Conservation (phyloP, 2,888 invertebrate genomes). For the Eugnorisma glareosa region DNA sequence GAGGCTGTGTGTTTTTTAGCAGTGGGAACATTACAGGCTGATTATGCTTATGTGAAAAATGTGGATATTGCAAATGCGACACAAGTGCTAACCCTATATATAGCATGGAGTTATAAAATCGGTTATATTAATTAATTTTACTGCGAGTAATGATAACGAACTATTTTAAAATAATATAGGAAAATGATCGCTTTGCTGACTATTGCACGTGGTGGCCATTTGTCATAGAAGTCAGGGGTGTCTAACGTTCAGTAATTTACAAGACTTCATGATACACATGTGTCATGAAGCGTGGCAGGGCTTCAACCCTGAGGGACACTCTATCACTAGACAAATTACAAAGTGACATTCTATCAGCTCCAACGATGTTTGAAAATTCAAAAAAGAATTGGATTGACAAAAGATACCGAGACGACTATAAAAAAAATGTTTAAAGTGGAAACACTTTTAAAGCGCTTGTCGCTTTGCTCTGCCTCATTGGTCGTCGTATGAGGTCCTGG, state of each 20-base stretch:
- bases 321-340: neutral
- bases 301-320: neutral
- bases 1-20: too few relatives aligned
- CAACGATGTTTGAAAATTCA: neutral
- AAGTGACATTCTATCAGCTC: neutral
- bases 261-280: neutral
- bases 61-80: too few relatives aligned
- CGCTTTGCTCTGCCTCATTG: neutral
- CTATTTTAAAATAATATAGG: neutral
- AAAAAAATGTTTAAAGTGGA: too few relatives aligned
- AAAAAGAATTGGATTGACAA: too few relatives aligned
- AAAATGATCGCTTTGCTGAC: slow-evolving; percentile 5
- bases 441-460: too few relatives aligned
- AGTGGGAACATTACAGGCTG: too few relatives aligned
- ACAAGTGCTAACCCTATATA: too few relatives aligned
- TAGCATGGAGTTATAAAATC: neutral
- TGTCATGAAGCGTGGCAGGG: neutral
- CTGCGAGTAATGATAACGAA: neutral
- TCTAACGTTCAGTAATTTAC: neutral
- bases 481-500: neutral
- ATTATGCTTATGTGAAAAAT: too few relatives aligned
- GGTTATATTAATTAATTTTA: neutral
- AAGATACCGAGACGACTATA: too few relatives aligned
- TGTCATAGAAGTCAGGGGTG: slow-evolving; percentile 17
- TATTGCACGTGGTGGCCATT: slow-evolving; percentile 2